phyloP scores from a whole-genome alignment of 2,797 vertebrate genomes.

The Coracias cyanogaster region DNA sequence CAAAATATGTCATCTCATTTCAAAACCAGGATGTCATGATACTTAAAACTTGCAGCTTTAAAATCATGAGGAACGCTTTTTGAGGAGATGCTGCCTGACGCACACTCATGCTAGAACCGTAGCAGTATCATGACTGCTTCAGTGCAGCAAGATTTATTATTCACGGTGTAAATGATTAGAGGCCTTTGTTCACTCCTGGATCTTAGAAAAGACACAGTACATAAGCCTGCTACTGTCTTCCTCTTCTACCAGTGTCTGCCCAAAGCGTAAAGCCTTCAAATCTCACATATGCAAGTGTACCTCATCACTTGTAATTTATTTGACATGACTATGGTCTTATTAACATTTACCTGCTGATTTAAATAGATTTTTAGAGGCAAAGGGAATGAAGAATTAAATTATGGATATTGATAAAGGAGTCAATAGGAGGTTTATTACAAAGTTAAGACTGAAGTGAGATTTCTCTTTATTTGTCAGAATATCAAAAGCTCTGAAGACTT shows the following conservation, averaged over 20 bases:
- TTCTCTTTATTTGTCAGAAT: not conserved
- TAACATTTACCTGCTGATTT: not conserved
- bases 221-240: not conserved
- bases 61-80: not conserved
- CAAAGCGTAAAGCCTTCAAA: not conserved
- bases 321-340: not conserved
- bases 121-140: not conserved
- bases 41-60: slow-evolving; percentile 38
- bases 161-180: not conserved
- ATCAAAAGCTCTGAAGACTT: not conserved
- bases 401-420: not conserved
- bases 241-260: not conserved
- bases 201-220: not conserved
- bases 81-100: not conserved
- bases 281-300: not conserved
- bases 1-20: slow-evolving; percentile 61
- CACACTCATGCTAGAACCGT: not conserved
- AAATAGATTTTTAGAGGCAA: not conserved
- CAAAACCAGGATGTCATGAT: slow-evolving; percentile 3
- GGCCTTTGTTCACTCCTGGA: not conserved
- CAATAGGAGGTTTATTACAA: not conserved
- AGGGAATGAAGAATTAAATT: not conserved
- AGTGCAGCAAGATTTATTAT: not conserved
- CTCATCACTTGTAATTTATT: not conserved
- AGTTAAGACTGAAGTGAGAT: not conserved